Evolutionary conservation across 2,797 vertebrate species (phyloP), one percentile per base, ranked within the genome.

Genomic region (Danio kyathit): DNA sequence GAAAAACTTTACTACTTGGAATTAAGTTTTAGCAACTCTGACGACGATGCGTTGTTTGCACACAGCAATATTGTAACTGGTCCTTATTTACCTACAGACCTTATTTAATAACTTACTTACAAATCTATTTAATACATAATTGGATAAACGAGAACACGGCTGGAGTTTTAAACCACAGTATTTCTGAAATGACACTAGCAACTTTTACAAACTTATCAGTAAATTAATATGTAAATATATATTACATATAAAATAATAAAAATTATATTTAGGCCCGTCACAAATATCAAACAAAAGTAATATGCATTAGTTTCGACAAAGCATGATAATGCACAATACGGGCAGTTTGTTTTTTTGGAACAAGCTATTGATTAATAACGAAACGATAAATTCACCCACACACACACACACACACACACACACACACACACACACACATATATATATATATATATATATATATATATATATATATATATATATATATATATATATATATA

Each of bases 261-360:
- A 29, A 29, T 29, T 29, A 29, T 29, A 29, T 29, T 29, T 29
- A 3, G 29, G 29, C 29, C 3, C 29, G 19, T 71, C 4, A 13
- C 21, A 69, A 51, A 54, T 11, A 29, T 59, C 5, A 12, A 5
- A 44, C 17, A 59, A 16, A 57, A 59, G 59, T 6, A 4, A 73
- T 29, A 8, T 73, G 41, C 54, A 46, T 3, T 29, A 4, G 63
- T 66, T 66, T 59, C 54, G 54, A 73, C 10, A 59, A 7, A 11
- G 59, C 54, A 16, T 10, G 52, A 44, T 73, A 73, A 59, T 46
- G 40, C 12, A 57, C 7, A 59, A 73, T 12, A 54, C 54, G 17
- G 54, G 41, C 13, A 7, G 29, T 73, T 59, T 29, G 59, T 46
- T 73, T 59, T 59, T 10, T 41, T 59, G 12, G 13, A 59, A 21